Evolutionary conservation across 2,888 invertebrate species (phyloP), one percentile per base, ranked within the genome.

Genomic region (Tuberolachnus salignus): DNA sequence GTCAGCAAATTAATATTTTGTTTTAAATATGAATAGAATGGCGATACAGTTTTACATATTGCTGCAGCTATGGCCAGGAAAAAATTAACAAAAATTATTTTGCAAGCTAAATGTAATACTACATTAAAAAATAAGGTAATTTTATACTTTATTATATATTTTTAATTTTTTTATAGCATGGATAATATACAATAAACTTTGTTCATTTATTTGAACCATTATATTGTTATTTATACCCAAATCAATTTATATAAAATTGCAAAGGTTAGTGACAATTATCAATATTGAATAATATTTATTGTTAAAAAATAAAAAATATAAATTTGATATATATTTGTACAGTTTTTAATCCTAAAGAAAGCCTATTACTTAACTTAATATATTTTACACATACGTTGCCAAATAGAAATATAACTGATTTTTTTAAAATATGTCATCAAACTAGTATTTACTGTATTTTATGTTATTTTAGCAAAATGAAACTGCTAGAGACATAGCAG

Each of bases 31-130:
- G 23, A 83, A 80, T 82, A 89, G 88, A 98, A 98, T 87, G 96
- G 96, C 0, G 97, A 98, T 87, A 95, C 96, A 0, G 92, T 95
- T 0, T 87, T 98, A 16, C 97, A 98, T 86, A 96, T 98, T 83
- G 92, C 96, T 0, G 92, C 95, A 11, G 97, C 97, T 1, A 94
- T 97, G 94, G 95, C 95, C 9, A 88, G 96, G 26, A 87, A 95
- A 74, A 97, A 97, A 87, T 88, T 98, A 81, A 95, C 96, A 13
- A 89, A 94, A 84, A 94, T 98, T 82, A 88, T 98, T 23, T 88
- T 97, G 46, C 95, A 97, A 85, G 93, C 95, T 0, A 92, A 92
- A 78, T 93, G 94, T 84, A 93, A 91, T 83, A 87, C 88, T 80
- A 86, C 86, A 67, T 85, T 92, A 83, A 88, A 89, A 80, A 95